Conservation (phyloP, 2,888 invertebrate species). For the Operophtera brumata region DNA sequence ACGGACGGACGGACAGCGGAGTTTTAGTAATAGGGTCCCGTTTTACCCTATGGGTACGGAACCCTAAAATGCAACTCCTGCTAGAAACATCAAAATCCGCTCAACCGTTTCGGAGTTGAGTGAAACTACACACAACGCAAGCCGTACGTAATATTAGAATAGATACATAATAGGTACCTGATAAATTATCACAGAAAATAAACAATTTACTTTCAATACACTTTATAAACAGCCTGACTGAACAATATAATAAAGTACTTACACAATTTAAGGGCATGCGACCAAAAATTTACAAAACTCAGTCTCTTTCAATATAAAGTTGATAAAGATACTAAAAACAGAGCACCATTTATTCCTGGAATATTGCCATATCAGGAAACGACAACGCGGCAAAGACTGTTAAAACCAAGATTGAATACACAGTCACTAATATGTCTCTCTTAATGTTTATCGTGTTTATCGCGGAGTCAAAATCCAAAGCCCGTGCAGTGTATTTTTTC, state of each 20-base stretch:
- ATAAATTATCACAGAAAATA: no score
- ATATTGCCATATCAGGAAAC: constrained; percentile 50
- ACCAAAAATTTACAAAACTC: constrained; percentile 10
- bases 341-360: constrained; percentile 18
- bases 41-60: no score
- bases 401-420: constrained; percentile 69
- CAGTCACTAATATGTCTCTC: constrained; percentile 65
- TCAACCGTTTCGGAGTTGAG: no score
- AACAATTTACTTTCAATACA: neutral
- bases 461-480: constrained; percentile 46
- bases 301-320: neutral
- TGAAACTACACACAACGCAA: no score
- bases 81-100: no score
- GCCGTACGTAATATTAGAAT: no score
- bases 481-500: constrained; percentile 23
- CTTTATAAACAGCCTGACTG: constrained; percentile 10
- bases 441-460: constrained; percentile 64
- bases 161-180: no score
- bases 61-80: no score
- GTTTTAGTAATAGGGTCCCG: no score
- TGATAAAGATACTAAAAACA: neutral
- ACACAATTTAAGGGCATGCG: constrained; percentile 11
- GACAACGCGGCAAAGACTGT: constrained; percentile 71
- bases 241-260: constrained; percentile 7
- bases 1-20: no score